phyloP scores from a whole-genome alignment of 2,113 vertebrate genomes.

The Peucedramus taeniatus region DNA sequence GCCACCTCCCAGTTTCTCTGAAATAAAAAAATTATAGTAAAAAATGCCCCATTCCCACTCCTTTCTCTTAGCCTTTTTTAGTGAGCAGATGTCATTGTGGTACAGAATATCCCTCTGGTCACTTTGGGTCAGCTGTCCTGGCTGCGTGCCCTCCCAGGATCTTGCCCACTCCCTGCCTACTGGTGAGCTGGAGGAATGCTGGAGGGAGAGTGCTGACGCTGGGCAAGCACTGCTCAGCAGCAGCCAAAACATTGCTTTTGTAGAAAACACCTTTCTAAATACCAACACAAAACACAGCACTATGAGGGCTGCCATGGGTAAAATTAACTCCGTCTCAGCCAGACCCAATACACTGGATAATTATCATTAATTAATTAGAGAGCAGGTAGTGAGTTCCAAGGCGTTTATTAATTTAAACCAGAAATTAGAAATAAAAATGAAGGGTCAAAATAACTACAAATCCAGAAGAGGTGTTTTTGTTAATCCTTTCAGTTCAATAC shows the following conservation, averaged over 20 bases:
- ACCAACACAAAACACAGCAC: not conserved
- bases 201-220: not conserved
- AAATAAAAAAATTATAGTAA: not conserved
- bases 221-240: not conserved
- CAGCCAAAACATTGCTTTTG: not conserved
- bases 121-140: not conserved
- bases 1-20: not conserved
- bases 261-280: not conserved
- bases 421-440: slow-evolving; percentile 25
- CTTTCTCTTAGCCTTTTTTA: not conserved
- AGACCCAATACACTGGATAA: not conserved
- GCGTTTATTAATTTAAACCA: not conserved
- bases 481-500: not conserved
- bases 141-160: not conserved
- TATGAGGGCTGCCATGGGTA: not conserved
- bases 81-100: not conserved
- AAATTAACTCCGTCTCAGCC: not conserved
- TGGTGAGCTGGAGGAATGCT: not conserved
- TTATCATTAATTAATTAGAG: not conserved
- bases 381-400: not conserved
- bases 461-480: not conserved
- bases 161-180: not conserved
- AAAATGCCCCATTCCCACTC: not conserved
- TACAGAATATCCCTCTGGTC: not conserved
- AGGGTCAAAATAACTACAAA: not conserved